Evolutionary conservation across 2,888 invertebrate species (phyloP), one percentile per base, ranked within the genome.

Genomic region (Protophormia terraenovae): DNA sequence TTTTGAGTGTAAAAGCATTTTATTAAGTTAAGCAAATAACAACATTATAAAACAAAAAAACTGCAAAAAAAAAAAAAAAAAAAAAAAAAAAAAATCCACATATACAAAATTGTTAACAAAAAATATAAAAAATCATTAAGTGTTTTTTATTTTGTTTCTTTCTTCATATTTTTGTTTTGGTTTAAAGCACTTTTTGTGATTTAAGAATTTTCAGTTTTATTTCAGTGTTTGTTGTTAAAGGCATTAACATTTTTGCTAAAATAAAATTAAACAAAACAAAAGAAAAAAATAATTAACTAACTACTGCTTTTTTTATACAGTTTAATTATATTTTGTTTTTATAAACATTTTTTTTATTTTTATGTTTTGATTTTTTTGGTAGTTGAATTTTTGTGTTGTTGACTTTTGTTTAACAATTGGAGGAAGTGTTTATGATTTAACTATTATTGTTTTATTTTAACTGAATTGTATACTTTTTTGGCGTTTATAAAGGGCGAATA

Each of bases 141-240:
- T 41, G 38, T 79, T 64, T 78, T 45, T 66, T 7, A 19, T 76
- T 53, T n/a, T 41, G 12, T 45, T 27, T 66, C 19, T 45, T 38
- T 24, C 32, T 71, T 55, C 10, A 58, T 32, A 35, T 50, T 75
- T 60, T 69, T 64, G 27, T 76, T 82, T 82, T 45, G 82, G 76
- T 45, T 69, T 71, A 71, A 71, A 82, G 45, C 62, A 69, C 24
- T 47, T 82, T 76, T 76, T 66, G 38, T 80, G 32, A 71, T 32
- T 76, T 82, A 69, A 76, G 45, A 76, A 76, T 82, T 71, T 76
- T 76, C 62, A 82, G 76, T 82, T 76, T 64, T 35, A 62, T 45
- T 64, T 76, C 62, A 72, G 80, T 55, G 62, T 71, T 71, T 82
- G 75, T 75, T 69, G 50, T 53, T 69, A 62, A 53, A 62, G 81